A percentile compares a stretch with the other conserved stretches of the same genome.
Conservation (phyloP, 2,113 vertebrate species). For the Sceloporus undulatus region DNA sequence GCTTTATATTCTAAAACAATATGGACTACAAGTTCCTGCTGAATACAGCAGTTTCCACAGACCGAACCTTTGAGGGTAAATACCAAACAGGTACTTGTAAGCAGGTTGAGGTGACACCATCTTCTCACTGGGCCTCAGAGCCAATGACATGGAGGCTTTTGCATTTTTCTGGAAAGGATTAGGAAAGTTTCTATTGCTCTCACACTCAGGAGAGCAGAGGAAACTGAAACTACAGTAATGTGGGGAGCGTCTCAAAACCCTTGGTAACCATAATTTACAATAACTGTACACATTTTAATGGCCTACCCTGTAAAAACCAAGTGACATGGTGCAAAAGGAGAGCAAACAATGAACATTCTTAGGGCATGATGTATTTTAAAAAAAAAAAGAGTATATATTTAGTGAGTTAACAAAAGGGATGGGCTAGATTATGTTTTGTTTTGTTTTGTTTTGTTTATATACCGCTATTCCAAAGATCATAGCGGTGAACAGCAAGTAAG, state of each 20-base stretch:
- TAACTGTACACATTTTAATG: background rate
- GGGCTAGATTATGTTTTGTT: too few relatives aligned
- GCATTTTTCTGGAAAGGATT: background rate
- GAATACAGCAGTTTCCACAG: slow-evolving; percentile 18
- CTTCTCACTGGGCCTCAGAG: background rate
- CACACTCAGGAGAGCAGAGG: background rate
- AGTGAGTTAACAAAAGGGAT: background rate
- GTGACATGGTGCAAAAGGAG: background rate
- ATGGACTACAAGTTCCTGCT: background rate
- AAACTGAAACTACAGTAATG: background rate
- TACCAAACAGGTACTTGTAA: background rate
- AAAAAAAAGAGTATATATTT: background rate
- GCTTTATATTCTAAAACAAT: slow-evolving; percentile 30
- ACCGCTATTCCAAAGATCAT: too few relatives aligned
- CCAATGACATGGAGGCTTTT: background rate
- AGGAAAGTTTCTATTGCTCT: background rate
- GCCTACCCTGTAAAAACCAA: background rate
- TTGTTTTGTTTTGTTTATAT: too few relatives aligned
- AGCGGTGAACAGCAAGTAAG: too few relatives aligned
- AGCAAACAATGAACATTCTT: background rate
- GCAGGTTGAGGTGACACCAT: background rate
- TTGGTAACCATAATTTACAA: background rate
- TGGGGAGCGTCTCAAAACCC: slow-evolving; percentile 4
- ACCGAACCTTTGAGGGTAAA: background rate
- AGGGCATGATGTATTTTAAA: too few relatives aligned